phyloP scores from a whole-genome alignment of 1,140 invertebrate genomes.

The Drosophila ogumai region DNA sequence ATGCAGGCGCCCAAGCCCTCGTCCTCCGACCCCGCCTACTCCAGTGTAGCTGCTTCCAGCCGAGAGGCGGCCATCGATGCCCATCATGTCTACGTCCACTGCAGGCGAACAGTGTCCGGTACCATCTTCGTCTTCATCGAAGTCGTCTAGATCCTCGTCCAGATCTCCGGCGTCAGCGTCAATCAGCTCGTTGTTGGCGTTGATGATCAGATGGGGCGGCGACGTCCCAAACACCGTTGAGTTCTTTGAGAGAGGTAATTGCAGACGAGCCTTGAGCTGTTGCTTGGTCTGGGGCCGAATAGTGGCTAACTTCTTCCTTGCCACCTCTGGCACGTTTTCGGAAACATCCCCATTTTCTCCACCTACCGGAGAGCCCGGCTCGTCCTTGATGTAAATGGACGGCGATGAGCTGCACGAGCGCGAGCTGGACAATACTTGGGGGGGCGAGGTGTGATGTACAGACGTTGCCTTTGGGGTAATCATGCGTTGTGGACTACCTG shows the following conservation, averaged over 20 bases:
- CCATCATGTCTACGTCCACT: slow-evolving; percentile 55
- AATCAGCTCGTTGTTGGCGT: slow-evolving; percentile 70
- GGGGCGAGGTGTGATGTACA: slow-evolving; percentile 6
- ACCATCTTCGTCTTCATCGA: slow-evolving; percentile 59
- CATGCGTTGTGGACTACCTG: slow-evolving; percentile 1
- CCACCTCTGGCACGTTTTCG: slow-evolving; percentile 3
- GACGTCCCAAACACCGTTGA: slow-evolving; percentile 53
- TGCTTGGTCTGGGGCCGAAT: slow-evolving; percentile 67
- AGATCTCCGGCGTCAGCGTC: slow-evolving; percentile 66
- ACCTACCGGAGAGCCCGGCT: slow-evolving; percentile 61
- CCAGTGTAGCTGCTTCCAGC: slow-evolving; percentile 55
- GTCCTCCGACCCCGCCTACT: slow-evolving; percentile 12
- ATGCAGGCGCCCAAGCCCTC: slow-evolving; percentile 9
- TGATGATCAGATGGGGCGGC: slow-evolving; percentile 64
- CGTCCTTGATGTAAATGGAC: slow-evolving; percentile 81
- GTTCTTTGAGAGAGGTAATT: slow-evolving; percentile 16
- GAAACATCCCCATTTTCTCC: slow-evolving; percentile 14
- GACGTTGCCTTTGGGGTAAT: slow-evolving; percentile 7
- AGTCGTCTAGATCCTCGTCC: slow-evolving; percentile 52
- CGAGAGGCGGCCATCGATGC: slow-evolving; percentile 46
- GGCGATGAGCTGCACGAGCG: slow-evolving; percentile 75
- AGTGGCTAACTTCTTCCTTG: slow-evolving; percentile 54
- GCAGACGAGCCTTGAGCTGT: slow-evolving; percentile 61
- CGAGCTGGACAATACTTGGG: slow-evolving; percentile 56
- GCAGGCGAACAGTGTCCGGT: slow-evolving; percentile 36